Evolutionary conservation across 2,888 invertebrate species (phyloP), one percentile per base, ranked within the genome.

Genomic region (Chaetoderma sp.): DNA sequence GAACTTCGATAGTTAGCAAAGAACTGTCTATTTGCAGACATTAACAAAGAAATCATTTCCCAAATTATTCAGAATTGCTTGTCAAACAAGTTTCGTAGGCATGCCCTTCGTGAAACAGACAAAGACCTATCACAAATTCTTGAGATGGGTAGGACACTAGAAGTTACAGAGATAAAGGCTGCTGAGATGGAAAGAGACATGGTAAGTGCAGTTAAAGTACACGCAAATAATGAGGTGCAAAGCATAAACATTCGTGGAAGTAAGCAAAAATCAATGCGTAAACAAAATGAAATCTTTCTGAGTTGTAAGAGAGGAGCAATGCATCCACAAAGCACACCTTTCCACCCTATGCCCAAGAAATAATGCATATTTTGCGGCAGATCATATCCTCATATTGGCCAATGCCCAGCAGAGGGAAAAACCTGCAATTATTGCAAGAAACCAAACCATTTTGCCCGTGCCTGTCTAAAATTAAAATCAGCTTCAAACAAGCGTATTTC

Each of bases 41-140:
- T 42, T 10, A 63, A 73, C 27, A 64, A 59, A 0, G 69, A 69
- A 60, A 69, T 73, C 10, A 33, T 63, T 10, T 63, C 67, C 2
- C 73, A 71, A 56, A 45, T 73, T 1, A 69, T 73, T 32, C 70
- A 73, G 49, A 56, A 70, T 28, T 73, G 73, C 30, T 47, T 32
- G n/a, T 72, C 70, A 18, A 73, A 66, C 32, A 55, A 60, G 28
- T 39, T 71, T 1, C 44, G 70, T 4, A 39, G 74, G 32, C 55
- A 70, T 32, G 74, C 70, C 18, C 49, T 74, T 16, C n/a, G 61
- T 21, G 68, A 60, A 45, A 47, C 64, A 13, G 64, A 64, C 33
- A 68, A 60, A 45, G 39, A 23, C 8, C 44, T 69, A 13, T 16
- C 25, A 18, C n/a, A 54, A 18, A 54, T 54, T 54, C 30, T 30